Evolutionary conservation across 30 jellyfish, hydroid and myxozoan species (phyloP).

Genomic region (Aurelia sp.): DNA sequence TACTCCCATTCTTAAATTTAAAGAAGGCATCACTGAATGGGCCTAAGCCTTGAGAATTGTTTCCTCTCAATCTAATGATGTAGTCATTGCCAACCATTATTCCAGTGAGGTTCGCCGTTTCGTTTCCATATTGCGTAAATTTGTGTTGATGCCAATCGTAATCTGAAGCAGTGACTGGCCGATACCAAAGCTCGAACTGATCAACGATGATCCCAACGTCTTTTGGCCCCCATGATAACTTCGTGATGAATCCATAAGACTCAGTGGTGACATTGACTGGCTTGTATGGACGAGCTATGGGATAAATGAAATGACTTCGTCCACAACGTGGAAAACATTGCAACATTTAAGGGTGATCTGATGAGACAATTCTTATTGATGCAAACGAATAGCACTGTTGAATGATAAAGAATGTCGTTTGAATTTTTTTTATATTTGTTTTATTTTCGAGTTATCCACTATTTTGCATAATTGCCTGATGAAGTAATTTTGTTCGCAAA

Average conservation of each 20-base stretch:
- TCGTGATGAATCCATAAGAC: conserved; percentile 29
- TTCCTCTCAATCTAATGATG: conserved; percentile 80
- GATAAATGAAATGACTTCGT: neutral
- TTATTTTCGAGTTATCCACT: too few species aligned
- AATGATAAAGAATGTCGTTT: too few species aligned
- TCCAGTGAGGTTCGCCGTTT: conserved; percentile 62
- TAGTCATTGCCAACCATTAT: conserved; percentile 30
- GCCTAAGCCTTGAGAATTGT: conserved; percentile 81
- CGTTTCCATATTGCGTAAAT: conserved; percentile 67
- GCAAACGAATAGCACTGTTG: too few species aligned
- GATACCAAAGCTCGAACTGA: conserved; percentile 92
- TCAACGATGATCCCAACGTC: conserved; percentile 79
- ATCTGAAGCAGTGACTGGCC: conserved; percentile 72
- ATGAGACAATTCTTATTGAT: too few species aligned
- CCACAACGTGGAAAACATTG: neutral
- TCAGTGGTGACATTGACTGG: conserved; percentile 74
- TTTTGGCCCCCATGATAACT: conserved; percentile 77
- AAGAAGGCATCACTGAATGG: conserved; percentile 77
- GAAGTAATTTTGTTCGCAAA: too few species aligned
- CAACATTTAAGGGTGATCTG: neutral
- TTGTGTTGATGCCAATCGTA: conserved; percentile 63
- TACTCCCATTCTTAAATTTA: conserved; percentile 45
- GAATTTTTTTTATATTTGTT: too few species aligned
- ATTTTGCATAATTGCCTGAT: too few species aligned
- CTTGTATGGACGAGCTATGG: conserved; percentile 87